These are phyloP conservation scores for Ramphastos sulfuratus DNA, from an alignment of 2,113 vertebrate species.

Conservation along the genomic window DNA sequence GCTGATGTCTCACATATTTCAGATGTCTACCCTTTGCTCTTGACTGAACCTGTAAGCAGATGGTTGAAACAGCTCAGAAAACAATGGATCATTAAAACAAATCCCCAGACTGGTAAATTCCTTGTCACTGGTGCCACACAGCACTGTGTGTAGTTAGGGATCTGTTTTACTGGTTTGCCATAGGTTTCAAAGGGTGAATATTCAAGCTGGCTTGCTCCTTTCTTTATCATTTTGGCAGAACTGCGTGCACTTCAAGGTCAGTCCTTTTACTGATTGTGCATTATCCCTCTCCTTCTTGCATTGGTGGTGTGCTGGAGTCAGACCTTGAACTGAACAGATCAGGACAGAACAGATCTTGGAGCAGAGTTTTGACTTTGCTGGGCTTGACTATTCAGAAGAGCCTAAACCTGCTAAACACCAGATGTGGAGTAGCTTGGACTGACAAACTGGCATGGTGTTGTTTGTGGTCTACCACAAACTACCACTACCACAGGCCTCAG, in stretches of 20 bases:
- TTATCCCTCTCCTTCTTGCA: neutral
- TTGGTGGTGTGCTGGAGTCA: neutral
- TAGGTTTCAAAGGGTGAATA: neutral
- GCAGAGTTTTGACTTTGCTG: neutral
- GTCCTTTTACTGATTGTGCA: neutral
- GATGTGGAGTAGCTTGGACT: neutral
- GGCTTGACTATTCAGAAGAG: neutral
- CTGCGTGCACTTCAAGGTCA: neutral
- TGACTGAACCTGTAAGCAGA: neutral
- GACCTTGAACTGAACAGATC: neutral
- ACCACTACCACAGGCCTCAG: neutral
- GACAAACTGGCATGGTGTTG: neutral
- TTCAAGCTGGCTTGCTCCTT: neutral
- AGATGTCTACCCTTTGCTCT: neutral
- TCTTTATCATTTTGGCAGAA: neutral
- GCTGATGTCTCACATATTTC: neutral
- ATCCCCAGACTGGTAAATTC: neutral
- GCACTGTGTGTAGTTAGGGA: neutral
- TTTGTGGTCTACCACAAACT: accelerated
- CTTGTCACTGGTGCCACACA: neutral
- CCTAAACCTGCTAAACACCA: neutral
- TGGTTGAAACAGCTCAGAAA: neutral
- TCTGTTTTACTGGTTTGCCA: neutral
- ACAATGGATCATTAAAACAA: neutral
- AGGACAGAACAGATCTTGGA: neutral